Evolutionary conservation across 2,888 invertebrate genomes (phyloP).

Genomic region (Gryllus longicercus): DNA sequence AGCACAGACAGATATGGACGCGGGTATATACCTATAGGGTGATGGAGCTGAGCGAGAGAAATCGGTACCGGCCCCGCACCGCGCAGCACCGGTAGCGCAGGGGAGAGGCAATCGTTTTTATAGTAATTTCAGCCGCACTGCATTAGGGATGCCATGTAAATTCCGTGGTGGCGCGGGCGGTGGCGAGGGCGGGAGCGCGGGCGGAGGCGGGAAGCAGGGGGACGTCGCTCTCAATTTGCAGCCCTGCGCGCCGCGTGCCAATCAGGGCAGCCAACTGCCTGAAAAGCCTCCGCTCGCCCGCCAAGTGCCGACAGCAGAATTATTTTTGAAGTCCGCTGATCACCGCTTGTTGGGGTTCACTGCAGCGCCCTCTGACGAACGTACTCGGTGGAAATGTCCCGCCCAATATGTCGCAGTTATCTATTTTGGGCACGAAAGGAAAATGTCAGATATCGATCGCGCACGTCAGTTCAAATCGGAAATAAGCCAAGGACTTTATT

Average conservation of each 20-base stretch:
- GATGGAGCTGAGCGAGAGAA: no score
- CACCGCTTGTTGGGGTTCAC: neutral
- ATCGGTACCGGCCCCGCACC: neutral
- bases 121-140: neutral
- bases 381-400: no score
- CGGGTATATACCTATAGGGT: no score
- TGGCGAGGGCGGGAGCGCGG: neutral
- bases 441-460: no score
- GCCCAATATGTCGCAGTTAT: no score
- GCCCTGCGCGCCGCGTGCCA: neutral
- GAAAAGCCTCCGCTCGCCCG: neutral
- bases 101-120: neutral
- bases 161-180: neutral
- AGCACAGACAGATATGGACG: no score
- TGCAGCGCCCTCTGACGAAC: no score
- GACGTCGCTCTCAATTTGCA: neutral
- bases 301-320: neutral
- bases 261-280: constrained; percentile 1
- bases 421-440: no score
- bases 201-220: neutral
- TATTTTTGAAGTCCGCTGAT: neutral
- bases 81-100: neutral
- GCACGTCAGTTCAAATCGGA: no score
- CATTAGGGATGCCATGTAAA: neutral
- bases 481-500: no score